These are phyloP conservation scores for Crenichthys baileyi DNA, from an alignment of 2,797 vertebrate species.

Conservation along the genomic window DNA sequence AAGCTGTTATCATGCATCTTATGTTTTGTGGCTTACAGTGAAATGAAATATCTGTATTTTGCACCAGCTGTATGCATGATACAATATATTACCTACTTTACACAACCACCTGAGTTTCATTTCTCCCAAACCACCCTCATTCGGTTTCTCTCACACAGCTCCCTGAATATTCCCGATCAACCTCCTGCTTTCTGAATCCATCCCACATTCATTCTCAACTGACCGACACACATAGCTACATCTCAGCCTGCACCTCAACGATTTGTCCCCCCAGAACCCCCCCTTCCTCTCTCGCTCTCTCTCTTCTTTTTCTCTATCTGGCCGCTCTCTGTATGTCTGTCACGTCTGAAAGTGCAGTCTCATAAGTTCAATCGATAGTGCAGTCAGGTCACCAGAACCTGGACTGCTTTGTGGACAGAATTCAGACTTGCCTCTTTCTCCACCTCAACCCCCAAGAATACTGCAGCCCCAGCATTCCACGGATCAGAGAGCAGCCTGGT, in stretches of 20 bases:
- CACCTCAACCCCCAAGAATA: slow-evolving; percentile 45
- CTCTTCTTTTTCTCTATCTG: slow-evolving; percentile 25
- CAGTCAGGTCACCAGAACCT: slow-evolving; percentile 59
- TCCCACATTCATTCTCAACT: slow-evolving; percentile 9
- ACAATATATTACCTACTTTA: slow-evolving; percentile 34
- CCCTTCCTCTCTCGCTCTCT: not conserved
- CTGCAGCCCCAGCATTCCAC: slow-evolving; percentile 53
- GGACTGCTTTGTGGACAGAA: slow-evolving; percentile 67
- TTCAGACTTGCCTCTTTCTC: slow-evolving; percentile 54
- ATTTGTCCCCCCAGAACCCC: slow-evolving; percentile 10
- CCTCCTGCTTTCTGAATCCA: slow-evolving; percentile 10
- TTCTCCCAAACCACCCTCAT: slow-evolving; percentile 21
- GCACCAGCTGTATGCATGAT: slow-evolving; percentile 29
- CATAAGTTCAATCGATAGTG: slow-evolving; percentile 71
- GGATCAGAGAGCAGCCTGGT: slow-evolving; percentile 59
- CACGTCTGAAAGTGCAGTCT: slow-evolving; percentile 63
- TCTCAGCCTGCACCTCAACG: slow-evolving; percentile 10
- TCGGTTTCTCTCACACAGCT: slow-evolving; percentile 14
- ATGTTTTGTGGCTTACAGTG: slow-evolving; percentile 16
- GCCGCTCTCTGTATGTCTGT: slow-evolving; percentile 61
- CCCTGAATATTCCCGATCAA: not conserved
- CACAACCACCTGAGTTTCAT: slow-evolving; percentile 26
- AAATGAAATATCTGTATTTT: slow-evolving; percentile 42
- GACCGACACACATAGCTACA: slow-evolving; percentile 31
- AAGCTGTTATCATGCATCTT: slow-evolving; percentile 24